A percentile compares a stretch with the other conserved stretches of the same genome.
Conservation (phyloP, 2,888 invertebrate species). For the Tenthredo distinguenda region DNA sequence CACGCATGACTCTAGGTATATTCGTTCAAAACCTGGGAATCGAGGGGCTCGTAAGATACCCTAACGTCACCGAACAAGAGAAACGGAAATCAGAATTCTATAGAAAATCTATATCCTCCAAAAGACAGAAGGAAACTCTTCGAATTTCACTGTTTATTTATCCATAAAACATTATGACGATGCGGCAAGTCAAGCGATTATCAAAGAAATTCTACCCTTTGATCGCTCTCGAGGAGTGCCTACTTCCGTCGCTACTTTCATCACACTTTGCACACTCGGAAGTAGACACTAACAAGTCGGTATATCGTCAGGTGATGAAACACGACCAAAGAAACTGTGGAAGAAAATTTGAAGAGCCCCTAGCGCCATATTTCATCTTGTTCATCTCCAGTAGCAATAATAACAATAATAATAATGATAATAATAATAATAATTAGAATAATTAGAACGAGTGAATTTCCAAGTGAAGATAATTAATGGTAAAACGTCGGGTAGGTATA, state of each 20-base stretch:
- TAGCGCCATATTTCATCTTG: not conserved
- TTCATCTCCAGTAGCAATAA: not conserved
- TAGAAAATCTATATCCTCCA: not conserved
- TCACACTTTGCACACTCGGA: conserved; percentile 4
- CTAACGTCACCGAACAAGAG: not conserved
- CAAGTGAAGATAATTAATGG: not conserved
- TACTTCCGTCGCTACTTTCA: conserved; percentile 12
- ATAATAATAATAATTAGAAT: not conserved
- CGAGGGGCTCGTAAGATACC: not conserved
- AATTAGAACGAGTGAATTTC: not conserved
- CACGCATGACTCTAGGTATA: not conserved
- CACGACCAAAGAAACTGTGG: not conserved
- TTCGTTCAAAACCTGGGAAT: not conserved
- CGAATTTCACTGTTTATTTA: not conserved
- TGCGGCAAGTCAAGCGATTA: not conserved
- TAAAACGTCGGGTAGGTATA: not conserved
- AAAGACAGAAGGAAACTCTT: not conserved
- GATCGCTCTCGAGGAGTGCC: not conserved
- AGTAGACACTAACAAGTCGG: not conserved
- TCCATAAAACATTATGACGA: not conserved
- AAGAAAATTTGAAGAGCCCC: not conserved
- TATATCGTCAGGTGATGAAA: not conserved
- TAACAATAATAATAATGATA: not conserved
- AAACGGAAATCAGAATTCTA: not conserved
- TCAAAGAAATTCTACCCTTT: not conserved